Evolutionary conservation across 2,113 vertebrate species (phyloP).

Genomic region (Capricornis sumatraensis): DNA sequence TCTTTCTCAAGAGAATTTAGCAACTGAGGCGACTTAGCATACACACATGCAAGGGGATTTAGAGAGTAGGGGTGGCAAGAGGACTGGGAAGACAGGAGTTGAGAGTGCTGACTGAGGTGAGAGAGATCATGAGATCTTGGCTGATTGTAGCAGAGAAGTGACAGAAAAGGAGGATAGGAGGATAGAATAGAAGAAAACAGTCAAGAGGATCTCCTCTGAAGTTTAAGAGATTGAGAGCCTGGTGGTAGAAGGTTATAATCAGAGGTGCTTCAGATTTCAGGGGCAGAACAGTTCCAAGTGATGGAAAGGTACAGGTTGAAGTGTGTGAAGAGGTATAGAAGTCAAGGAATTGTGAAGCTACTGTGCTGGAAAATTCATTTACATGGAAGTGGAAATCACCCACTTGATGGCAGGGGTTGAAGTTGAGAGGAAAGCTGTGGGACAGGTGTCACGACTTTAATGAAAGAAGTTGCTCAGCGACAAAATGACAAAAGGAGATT

Average conservation of each 20-base stretch:
- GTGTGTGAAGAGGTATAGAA: neutral
- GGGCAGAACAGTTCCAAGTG: neutral
- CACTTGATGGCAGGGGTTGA: neutral
- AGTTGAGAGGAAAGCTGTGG: neutral
- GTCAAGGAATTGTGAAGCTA: neutral
- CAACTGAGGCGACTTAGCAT: neutral
- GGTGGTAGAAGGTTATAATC: neutral
- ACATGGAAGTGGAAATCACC: neutral
- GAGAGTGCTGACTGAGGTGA: neutral
- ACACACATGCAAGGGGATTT: neutral
- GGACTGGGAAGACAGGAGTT: neutral
- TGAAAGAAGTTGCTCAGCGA: neutral
- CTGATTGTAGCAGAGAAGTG: neutral
- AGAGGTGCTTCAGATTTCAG: neutral
- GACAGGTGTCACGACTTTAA: neutral
- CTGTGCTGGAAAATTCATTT: neutral
- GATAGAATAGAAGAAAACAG: neutral
- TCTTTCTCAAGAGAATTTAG: neutral
- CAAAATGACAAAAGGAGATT: neutral
- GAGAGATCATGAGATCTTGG: neutral
- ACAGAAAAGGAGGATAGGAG: neutral
- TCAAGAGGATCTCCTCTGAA: neutral
- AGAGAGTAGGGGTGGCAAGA: neutral
- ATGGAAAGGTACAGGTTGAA: neutral
- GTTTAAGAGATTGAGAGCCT: neutral